Conservation (phyloP, 1,140 invertebrate species). For the Littorina saxatilis region DNA sequence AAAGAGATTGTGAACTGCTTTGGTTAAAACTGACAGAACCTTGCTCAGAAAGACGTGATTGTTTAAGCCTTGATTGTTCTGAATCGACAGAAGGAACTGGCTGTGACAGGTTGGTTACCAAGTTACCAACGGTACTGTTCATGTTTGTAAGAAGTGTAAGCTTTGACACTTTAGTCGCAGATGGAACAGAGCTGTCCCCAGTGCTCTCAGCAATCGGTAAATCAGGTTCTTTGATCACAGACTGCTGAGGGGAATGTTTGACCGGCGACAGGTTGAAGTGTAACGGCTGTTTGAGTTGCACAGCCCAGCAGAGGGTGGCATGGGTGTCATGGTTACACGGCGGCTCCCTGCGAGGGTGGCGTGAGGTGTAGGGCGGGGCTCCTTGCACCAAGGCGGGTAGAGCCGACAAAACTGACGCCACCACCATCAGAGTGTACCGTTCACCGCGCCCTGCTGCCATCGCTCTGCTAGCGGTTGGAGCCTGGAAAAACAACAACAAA, state of each 20-base stretch:
- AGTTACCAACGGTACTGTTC: background rate
- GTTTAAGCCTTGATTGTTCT: too few relatives aligned
- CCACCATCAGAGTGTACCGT: too few relatives aligned
- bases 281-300: conserved; percentile 13
- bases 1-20: too few relatives aligned
- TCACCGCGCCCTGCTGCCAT: too few relatives aligned
- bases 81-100: too few relatives aligned
- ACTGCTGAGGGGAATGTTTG: background rate
- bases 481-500: too few relatives aligned
- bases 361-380: conserved; percentile 13
- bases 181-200: background rate
- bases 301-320: conserved; percentile 29
- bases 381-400: background rate
- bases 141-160: background rate
- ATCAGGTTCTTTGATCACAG: background rate
- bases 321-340: conserved; percentile 13
- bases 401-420: background rate
- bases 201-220: background rate
- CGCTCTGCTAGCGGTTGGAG: too few relatives aligned
- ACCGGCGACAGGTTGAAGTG: background rate
- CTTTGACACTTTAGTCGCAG: background rate
- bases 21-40: too few relatives aligned
- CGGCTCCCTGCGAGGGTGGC: background rate
- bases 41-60: too few relatives aligned
- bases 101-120: background rate